Conservation (phyloP, 2,888 invertebrate species). For the Protophormia terraenovae region DNA sequence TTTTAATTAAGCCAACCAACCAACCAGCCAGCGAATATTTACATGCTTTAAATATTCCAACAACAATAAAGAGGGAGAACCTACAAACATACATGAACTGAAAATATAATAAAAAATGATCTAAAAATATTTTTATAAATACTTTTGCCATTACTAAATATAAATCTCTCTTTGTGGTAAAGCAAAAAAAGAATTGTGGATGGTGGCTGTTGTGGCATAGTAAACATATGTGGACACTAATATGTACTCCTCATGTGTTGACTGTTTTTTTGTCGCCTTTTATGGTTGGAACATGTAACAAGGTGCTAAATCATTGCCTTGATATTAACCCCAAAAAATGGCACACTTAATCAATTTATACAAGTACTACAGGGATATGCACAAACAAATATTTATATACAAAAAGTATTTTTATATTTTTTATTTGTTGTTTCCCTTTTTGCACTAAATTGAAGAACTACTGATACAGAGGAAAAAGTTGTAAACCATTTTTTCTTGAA, state of each 20-base stretch:
- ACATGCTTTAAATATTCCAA: conserved; percentile 17
- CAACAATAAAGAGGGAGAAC: neutral
- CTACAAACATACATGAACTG: neutral
- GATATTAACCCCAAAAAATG: conserved; percentile 80
- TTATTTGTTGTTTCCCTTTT: neutral
- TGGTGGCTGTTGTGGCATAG: too few species aligned
- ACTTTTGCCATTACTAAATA: conserved; percentile 47
- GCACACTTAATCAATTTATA: conserved; percentile 79
- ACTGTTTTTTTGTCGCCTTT: conserved; percentile 47
- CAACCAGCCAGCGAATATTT: conserved; percentile 35
- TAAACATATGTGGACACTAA: too few species aligned
- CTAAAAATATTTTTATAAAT: conserved; percentile 44
- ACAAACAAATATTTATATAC: neutral
- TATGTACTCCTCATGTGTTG: conserved; percentile 30
- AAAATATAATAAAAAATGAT: conserved; percentile 9
- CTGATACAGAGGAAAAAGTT: too few species aligned
- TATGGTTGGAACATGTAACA: conserved; percentile 71
- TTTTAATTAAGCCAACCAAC: conserved; percentile 71
- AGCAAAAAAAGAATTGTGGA: too few species aligned
- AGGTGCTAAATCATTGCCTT: conserved; percentile 80
- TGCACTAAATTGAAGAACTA: too few species aligned
- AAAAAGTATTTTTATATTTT: neutral
- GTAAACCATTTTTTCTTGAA: too few species aligned
- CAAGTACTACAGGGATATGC: conserved; percentile 38
- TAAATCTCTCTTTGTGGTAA: conserved; percentile 18